Evolutionary conservation across 2,888 invertebrate genomes (phyloP).

Genomic region (Drosophila villosipedis): DNA sequence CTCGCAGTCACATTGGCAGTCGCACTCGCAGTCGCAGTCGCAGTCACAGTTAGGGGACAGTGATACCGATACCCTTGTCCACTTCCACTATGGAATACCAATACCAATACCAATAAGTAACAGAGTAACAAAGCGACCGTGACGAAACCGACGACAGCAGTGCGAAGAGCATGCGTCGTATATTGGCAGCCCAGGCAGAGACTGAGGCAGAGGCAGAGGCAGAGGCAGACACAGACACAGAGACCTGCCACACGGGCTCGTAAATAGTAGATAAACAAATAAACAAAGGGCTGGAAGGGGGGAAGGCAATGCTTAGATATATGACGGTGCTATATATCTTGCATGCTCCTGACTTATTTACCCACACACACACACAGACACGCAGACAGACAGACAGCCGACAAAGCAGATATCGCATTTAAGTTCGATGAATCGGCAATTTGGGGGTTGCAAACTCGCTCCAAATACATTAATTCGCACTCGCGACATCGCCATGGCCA

Average conservation of each 20-base stretch:
- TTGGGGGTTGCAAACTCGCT: constrained; percentile 64
- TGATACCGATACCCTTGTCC: constrained; percentile 28
- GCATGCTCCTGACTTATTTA: constrained; percentile 51
- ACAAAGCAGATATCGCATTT: constrained; percentile 36
- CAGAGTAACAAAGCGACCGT: constrained; percentile 69
- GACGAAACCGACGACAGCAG: constrained; percentile 45
- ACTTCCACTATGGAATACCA: constrained; percentile 5
- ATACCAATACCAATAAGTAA: constrained; percentile 42
- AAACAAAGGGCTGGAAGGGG: constrained; percentile 58
- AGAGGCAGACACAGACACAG: constrained; percentile 14
- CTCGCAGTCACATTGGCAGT: not conserved
- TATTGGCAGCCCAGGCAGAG: constrained; percentile 17
- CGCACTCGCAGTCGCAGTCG: constrained; percentile 20
- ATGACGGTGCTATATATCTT: constrained; percentile 77
- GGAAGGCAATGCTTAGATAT: constrained; percentile 59
- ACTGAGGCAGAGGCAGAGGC: not conserved
- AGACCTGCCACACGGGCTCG: constrained; percentile 50
- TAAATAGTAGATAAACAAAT: constrained; percentile 77
- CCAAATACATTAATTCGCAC: constrained; percentile 63
- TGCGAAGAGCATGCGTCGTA: constrained; percentile 36
- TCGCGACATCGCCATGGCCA: constrained; percentile 53
- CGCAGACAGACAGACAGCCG: constrained; percentile 10
- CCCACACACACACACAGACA: constrained; percentile 19
- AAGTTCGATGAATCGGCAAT: constrained; percentile 47
- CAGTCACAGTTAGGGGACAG: constrained; percentile 39